Conservation (phyloP, 2,888 invertebrate species). For the Rapana venosa region DNA sequence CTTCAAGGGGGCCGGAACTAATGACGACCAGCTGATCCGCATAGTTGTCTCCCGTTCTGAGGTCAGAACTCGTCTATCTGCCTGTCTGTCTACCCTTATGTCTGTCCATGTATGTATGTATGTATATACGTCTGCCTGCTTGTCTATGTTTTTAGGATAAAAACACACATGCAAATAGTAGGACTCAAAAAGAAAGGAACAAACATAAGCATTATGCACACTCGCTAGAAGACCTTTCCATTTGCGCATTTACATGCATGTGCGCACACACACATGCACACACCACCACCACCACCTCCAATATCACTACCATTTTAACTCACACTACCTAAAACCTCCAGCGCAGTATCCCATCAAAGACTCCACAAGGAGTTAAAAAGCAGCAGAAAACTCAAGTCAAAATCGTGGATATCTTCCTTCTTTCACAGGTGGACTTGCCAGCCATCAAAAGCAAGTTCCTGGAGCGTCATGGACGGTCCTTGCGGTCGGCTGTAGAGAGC, state of each 20-base stretch:
- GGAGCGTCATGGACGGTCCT: conserved; percentile 71
- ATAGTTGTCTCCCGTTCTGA: not conserved
- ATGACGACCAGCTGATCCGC: not conserved
- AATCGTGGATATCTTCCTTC: conserved; percentile 53
- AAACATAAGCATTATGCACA: too few relatives aligned
- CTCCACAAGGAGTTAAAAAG: not conserved
- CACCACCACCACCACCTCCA: not conserved
- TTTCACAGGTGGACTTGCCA: conserved; percentile 74
- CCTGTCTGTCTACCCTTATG: not conserved
- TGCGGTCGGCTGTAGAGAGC: conserved; percentile 72
- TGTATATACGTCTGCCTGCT: not conserved
- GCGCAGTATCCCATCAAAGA: not conserved
- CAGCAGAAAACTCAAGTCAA: not conserved
- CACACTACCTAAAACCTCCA: not conserved
- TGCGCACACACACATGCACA: not conserved
- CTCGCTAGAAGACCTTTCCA: too few relatives aligned
- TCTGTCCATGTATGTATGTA: not conserved
- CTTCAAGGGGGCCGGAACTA: not conserved
- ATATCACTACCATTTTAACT: not conserved
- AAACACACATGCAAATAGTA: too few relatives aligned
- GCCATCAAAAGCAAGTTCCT: conserved; percentile 77
- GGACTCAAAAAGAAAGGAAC: too few relatives aligned
- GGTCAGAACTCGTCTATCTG: not conserved
- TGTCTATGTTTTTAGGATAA: not conserved
- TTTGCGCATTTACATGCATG: not conserved